These are phyloP conservation scores for Struthio camelus DNA, from an alignment of 2,113 vertebrate species.

Conservation along the genomic window DNA sequence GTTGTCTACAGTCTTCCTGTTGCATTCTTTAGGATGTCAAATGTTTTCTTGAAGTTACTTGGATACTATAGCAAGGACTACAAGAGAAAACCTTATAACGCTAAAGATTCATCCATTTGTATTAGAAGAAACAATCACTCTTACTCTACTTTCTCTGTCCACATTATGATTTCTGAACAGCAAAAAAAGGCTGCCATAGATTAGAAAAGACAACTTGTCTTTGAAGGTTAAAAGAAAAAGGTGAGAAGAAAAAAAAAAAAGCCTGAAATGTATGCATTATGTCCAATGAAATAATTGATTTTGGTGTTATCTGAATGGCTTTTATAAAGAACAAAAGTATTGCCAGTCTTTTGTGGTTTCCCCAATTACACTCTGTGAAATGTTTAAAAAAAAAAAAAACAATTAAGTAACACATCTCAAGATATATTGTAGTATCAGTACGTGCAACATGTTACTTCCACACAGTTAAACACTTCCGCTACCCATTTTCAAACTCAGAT, in stretches of 20 bases:
- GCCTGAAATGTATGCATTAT: neutral
- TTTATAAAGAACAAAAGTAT: neutral
- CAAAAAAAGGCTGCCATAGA: neutral
- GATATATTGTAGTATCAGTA: neutral
- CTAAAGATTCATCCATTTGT: neutral
- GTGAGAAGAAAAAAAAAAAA: neutral
- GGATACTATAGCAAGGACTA: neutral
- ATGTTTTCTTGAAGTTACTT: neutral
- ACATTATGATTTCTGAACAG: neutral
- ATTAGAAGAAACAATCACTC: neutral
- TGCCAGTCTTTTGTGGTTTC: neutral
- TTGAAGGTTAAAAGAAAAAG: too few species aligned
- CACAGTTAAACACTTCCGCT: neutral
- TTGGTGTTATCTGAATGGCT: neutral
- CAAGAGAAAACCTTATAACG: neutral
- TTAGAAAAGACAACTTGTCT: neutral
- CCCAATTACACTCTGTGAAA: neutral
- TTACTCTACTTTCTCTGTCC: neutral
- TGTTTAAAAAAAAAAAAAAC: neutral
- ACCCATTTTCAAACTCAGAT: neutral
- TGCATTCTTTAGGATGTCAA: neutral
- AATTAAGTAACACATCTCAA: neutral
- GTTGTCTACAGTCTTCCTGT: neutral
- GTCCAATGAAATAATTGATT: neutral
- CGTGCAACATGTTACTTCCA: rapidly evolving